Evolutionary conservation across 2,888 invertebrate species (phyloP).

Genomic region (Timema cristinae): DNA sequence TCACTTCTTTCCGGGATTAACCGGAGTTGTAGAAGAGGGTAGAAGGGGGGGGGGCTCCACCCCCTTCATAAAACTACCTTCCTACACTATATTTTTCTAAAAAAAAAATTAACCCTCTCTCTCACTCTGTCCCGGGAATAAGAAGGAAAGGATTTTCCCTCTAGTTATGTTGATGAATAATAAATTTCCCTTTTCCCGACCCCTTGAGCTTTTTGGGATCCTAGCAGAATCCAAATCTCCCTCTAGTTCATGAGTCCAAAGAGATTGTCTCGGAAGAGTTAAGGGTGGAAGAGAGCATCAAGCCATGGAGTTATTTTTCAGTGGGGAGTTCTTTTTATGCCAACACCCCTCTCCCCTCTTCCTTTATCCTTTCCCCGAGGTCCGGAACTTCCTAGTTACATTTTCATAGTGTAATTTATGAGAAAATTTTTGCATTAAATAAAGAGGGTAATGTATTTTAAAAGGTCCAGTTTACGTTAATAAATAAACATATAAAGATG

Average conservation of each 20-base stretch:
- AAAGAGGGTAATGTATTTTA: neutral
- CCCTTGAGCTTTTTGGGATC: conserved; percentile 9
- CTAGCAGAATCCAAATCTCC: too few relatives aligned
- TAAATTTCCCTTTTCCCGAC: conserved; percentile 1
- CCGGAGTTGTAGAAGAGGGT: conserved; percentile 5
- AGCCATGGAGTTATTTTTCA: too few relatives aligned
- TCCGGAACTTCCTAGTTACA: conserved; percentile 10
- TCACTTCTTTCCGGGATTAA: conserved; percentile 31
- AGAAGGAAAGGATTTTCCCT: conserved; percentile 30
- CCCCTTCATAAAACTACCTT: conserved; percentile 1
- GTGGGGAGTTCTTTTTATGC: neutral
- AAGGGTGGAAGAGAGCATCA: too few relatives aligned
- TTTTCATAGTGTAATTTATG: conserved; percentile 12
- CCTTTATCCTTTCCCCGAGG: neutral
- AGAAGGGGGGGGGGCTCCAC: neutral
- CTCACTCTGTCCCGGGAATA: conserved; percentile 26
- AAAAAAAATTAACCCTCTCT: neutral
- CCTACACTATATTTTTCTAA: neutral
- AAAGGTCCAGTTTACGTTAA: too few relatives aligned
- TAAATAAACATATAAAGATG: too few relatives aligned
- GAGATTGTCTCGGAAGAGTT: too few relatives aligned
- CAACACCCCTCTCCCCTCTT: neutral
- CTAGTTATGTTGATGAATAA: conserved; percentile 14
- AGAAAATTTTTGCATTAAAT: neutral
- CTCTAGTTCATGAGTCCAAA: too few relatives aligned